phyloP scores from a whole-genome alignment of 2,113 vertebrate genomes.

The Tetrax tetrax region DNA sequence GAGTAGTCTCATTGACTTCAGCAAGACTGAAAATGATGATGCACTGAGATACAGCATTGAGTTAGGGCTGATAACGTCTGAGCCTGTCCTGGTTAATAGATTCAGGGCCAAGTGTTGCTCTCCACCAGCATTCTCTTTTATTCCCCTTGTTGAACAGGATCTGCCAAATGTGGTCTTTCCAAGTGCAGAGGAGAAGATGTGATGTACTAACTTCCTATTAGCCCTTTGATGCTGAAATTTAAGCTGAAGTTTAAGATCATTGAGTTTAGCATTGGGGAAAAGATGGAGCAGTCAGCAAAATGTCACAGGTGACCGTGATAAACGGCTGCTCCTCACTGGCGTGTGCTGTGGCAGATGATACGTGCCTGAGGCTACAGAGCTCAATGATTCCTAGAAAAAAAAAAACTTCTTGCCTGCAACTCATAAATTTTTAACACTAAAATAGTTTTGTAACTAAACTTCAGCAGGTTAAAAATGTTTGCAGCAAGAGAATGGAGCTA shows the following conservation, averaged over 20 bases:
- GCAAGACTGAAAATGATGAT: constrained; percentile 21
- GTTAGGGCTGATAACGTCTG: background rate
- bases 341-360: background rate
- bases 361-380: background rate
- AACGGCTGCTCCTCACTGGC: background rate
- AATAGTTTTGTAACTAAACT: background rate
- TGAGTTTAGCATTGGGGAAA: background rate
- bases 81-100: background rate
- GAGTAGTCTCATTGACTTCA: constrained; percentile 42
- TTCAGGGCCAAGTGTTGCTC: background rate
- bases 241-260: background rate
- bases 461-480: background rate
- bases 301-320: constrained; percentile 18
- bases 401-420: background rate
- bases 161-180: background rate
- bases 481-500: background rate
- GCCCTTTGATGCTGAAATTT: background rate
- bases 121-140: background rate
- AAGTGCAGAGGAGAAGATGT: background rate
- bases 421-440: constrained; percentile 9
- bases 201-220: background rate
- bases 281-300: constrained; percentile 41
- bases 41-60: background rate
- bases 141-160: background rate
- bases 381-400: background rate